Percentiles rank a stretch among this genome's conserved stretches.
Evolutionary conservation across 2,113 vertebrate genomes (phyloP).

Genomic region (Sylvietta virens): DNA sequence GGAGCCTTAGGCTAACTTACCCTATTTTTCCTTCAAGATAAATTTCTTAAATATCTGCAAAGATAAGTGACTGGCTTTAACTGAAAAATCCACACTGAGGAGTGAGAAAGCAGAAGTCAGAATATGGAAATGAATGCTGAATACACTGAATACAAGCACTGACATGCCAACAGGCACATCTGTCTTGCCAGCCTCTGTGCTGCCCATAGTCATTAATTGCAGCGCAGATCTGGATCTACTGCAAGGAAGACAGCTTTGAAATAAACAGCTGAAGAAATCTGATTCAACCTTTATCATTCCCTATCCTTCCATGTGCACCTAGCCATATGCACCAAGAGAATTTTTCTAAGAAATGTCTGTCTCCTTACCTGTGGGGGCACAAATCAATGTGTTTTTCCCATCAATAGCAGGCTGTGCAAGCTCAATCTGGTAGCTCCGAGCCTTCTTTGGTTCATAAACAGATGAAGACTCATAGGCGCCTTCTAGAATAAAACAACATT

Average conservation of each 20-base stretch:
- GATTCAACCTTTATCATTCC: background rate
- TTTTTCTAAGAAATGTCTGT: background rate
- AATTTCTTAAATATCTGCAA: background rate
- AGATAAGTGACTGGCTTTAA: background rate
- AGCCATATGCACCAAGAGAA: background rate
- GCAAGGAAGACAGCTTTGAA: background rate
- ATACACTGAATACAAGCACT: background rate
- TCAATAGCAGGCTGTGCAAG: slow-evolving; percentile 64
- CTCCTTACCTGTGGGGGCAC: slow-evolving; percentile 73
- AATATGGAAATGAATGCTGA: background rate
- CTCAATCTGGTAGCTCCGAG: slow-evolving; percentile 68
- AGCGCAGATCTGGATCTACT: background rate
- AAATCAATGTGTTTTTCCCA: slow-evolving; percentile 75
- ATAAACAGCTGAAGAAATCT: background rate
- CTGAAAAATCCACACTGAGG: background rate
- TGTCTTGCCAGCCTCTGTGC: background rate
- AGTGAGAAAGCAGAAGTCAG: background rate
- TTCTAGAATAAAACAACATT: background rate
- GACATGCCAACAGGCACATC: rapidly evolving
- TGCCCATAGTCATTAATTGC: background rate
- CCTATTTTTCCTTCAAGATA: background rate
- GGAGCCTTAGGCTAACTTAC: background rate
- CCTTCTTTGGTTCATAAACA: background rate
- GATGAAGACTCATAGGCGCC: background rate
- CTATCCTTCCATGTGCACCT: no score